Percentiles rank a stretch among this genome's conserved stretches.
Conservation (phyloP, 2,797 vertebrate genomes). For the Geotrypetes seraphini region DNA sequence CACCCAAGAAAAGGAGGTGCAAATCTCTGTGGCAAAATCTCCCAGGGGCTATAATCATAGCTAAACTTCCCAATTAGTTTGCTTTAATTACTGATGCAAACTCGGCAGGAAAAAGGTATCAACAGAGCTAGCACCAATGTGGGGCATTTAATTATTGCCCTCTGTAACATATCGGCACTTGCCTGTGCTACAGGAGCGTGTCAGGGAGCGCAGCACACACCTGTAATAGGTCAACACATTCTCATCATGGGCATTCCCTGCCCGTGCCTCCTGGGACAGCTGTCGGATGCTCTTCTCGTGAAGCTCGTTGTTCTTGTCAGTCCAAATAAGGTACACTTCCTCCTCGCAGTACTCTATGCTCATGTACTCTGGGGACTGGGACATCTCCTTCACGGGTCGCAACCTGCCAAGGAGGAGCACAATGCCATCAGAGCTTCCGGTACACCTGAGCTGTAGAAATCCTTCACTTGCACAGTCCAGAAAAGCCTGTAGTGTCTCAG, state of each 20-base stretch:
- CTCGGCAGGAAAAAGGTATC: too few species aligned
- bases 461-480: too few species aligned
- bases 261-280: conserved; percentile 83
- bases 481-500: too few species aligned
- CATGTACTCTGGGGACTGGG: conserved; percentile 67
- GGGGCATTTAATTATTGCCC: too few species aligned
- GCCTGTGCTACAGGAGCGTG: not conserved
- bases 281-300: conserved; percentile 88
- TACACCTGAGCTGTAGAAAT: not conserved
- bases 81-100: too few species aligned
- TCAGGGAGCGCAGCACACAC: conserved; percentile 44
- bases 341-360: conserved; percentile 82
- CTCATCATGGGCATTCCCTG: conserved; percentile 85
- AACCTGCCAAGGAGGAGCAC: conserved; percentile 54
- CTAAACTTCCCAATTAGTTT: too few species aligned
- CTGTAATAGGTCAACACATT: conserved; percentile 93
- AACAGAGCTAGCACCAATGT: too few species aligned
- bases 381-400: conserved; percentile 71
- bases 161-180: not conserved
- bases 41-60: too few species aligned
- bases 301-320: conserved; percentile 71
- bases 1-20: too few species aligned
- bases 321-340: conserved; percentile 95
- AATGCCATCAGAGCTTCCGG: accelerated
- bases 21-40: too few species aligned